Evolutionary conservation across 2,113 vertebrate species (phyloP), one percentile per base, ranked within the genome.

Genomic region (Tiliqua scincoides): DNA sequence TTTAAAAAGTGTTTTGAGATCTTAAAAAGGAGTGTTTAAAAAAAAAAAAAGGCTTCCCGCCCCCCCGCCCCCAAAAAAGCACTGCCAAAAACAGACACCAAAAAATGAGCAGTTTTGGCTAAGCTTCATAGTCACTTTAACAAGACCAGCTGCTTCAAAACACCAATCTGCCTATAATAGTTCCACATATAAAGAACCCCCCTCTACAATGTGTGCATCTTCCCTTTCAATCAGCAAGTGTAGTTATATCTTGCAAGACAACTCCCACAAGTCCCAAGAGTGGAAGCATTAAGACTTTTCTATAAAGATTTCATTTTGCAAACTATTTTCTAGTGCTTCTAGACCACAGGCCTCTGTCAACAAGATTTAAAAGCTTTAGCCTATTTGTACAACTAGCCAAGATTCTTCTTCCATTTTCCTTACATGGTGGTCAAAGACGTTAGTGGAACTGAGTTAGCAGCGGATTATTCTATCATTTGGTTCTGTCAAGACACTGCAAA

Each of bases 401-500:
- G 85, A 88, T 78, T 93, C 87, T 84, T 89, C 87, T 84, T 48
- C 92, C 88, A 83, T 90, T 93, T 90, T 83, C 79, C 90, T 87
- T 89, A 86, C n/a, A 35, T 85, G 86, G 92, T 79, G 84, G 72
- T 85, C 68, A 92, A 82, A 90, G 48, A 83, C 82, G 82, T 76
- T 90, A 93, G 90, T 90, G 95, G 92, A 92, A 94, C 91, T 92
- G 91, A 72, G 88, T 85, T 85, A 91, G 86, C 83, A 89, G 92
- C 92, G 92, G 94, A 90, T 90, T 91, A n/a, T 91, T 92, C 90
- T 87, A 91, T 86, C 48, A 0, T 0, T 89, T 43, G 74, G 89
- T 48, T 89, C 92, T 95, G 87, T 93, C 93, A 95, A 91, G 95
- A 95, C 87, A 93, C 76, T 86, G 84, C 91, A 91, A 94, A 94